Base-by-base conservation (phyloP, 2,797 vertebrate species). In the Urophycis tenuis region DNA sequence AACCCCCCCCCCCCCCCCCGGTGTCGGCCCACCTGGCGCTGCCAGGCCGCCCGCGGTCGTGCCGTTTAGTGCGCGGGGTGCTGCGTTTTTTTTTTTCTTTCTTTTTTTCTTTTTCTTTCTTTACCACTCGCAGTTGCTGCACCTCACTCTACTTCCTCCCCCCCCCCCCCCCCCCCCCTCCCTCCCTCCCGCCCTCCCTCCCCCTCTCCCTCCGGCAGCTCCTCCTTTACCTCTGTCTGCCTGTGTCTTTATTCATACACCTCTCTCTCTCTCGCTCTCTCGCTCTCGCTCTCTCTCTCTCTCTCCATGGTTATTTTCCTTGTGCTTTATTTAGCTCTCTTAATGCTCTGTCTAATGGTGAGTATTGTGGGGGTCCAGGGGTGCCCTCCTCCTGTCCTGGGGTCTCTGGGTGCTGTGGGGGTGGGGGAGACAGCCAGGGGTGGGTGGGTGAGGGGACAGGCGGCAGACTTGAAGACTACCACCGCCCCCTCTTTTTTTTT, bases 1-100 rank as follows among this genome's bases (percentile, higher is more conserved):
- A n/a, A n/a, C n/a, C n/a, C n/a, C n/a, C n/a, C n/a, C n/a, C n/a
- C n/a, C n/a, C n/a, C n/a, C n/a, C n/a, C n/a, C n/a, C n/a, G n/a
- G n/a, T n/a, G n/a, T n/a, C n/a, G n/a, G n/a, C n/a, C n/a, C n/a
- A n/a, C n/a, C n/a, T n/a, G n/a, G n/a, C n/a, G n/a, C n/a, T n/a
- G n/a, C n/a, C n/a, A n/a, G n/a, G n/a, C 89, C 84, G 85, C 85
- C 86, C 84, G 87, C 83, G 86, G 83, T 86, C 80, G 87, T 84
- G 88, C 70, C 92, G 93, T 93, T 92, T 91, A 94, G 90, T 53
- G 83, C 17, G 36, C 73, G 78, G 80, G 82, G 45, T 76, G 87
- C 88, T 81, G 80, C 64, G 83, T 87, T 82, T 5, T 49, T 53
- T 30, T 34, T 29, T 33, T 30, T 29, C 49, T 75, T 33, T 74